These are phyloP conservation scores for Mormoops blainvillei DNA, from an alignment of 2,113 vertebrate genomes.

Conservation along the genomic window DNA sequence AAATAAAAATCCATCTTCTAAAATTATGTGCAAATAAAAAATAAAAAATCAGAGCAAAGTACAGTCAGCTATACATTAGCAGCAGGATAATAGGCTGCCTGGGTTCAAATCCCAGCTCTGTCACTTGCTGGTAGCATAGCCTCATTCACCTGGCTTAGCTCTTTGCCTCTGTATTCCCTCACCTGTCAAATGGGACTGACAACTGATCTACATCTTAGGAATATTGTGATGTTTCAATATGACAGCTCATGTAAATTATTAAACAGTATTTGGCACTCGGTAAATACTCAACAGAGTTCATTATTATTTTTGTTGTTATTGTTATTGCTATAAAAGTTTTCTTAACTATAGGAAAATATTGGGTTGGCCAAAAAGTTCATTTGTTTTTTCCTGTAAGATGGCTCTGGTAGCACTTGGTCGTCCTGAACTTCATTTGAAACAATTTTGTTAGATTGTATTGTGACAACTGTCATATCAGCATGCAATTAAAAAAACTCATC, in stretches of 20 bases:
- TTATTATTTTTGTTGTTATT: neutral
- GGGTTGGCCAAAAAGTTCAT: no score
- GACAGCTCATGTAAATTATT: neutral
- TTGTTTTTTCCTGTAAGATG: no score
- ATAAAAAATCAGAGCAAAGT: neutral
- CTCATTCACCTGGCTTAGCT: neutral
- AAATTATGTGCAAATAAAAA: neutral
- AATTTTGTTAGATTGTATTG: no score
- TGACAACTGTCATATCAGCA: no score
- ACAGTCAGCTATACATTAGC: neutral
- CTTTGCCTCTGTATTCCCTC: neutral
- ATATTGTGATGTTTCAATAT: neutral
- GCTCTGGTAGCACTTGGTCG: no score
- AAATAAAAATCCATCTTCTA: slow-evolving; percentile 14
- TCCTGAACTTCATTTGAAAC: no score
- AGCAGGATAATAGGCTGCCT: neutral
- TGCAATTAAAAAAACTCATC: no score
- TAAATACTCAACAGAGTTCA: neutral
- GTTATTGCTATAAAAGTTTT: neutral
- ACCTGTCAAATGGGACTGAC: neutral
- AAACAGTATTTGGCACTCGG: neutral
- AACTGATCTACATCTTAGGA: neutral
- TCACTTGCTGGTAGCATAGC: neutral
- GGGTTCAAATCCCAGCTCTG: neutral
- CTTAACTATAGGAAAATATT: neutral